A percentile compares a stretch with the other conserved stretches of the same genome.
phyloP scores from a whole-genome alignment of 1,140 invertebrate species.

The Plectrocnemia conspersa region DNA sequence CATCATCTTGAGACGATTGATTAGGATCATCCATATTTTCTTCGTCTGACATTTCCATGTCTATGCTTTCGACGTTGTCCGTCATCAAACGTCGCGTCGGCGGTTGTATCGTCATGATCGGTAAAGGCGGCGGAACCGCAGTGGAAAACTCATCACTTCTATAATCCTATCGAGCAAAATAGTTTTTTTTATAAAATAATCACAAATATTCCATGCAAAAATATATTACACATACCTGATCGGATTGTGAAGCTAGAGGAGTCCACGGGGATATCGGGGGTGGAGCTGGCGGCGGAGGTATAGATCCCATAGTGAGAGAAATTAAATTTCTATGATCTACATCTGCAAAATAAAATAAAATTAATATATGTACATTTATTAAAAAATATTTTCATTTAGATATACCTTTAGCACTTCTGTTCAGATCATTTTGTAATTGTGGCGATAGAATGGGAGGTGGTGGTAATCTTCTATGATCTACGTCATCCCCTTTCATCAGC shows the following conservation, averaged over 20 bases:
- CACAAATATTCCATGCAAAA: background rate
- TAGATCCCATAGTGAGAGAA: conserved; percentile 68
- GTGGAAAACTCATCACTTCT: conserved; percentile 24
- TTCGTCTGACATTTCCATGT: conserved; percentile 51
- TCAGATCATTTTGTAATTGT: conserved; percentile 28
- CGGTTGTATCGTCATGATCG: conserved; percentile 4
- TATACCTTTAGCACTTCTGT: too few relatives aligned
- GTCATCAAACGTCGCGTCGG: conserved; percentile 25
- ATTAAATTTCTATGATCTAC: conserved; percentile 82
- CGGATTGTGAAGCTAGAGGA: conserved; percentile 30
- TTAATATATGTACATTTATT: conserved; percentile 38
- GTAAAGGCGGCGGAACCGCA: conserved; percentile 15
- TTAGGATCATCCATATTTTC: conserved; percentile 37
- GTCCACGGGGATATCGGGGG: conserved; percentile 29
- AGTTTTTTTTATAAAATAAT: background rate
- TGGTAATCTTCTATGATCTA: conserved; percentile 44
- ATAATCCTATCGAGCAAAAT: conserved; percentile 27
- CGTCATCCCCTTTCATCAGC: conserved; percentile 43
- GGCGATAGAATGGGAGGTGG: conserved; percentile 33
- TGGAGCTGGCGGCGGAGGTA: conserved; percentile 21
- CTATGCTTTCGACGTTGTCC: conserved; percentile 51
- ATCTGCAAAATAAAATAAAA: conserved; percentile 46
- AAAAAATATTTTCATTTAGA: too few relatives aligned
- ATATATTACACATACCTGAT: conserved; percentile 41
- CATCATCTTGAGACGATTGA: conserved; percentile 28